phyloP scores from a whole-genome alignment of 1,140 invertebrate species.

The Musca domestica region DNA sequence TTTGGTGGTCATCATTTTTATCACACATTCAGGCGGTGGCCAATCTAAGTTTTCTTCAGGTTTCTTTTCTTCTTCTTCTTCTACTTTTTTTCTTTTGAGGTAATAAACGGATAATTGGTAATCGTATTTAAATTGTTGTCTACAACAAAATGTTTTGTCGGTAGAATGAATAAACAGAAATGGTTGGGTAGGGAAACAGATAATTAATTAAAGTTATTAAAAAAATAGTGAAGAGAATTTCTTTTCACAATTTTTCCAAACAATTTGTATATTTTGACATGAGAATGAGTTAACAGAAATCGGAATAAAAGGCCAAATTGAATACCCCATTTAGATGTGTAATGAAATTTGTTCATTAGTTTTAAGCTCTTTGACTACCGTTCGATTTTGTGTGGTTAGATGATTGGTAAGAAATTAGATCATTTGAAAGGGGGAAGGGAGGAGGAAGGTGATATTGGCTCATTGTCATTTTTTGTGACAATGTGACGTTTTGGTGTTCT shows the following conservation, averaged over 20 bases:
- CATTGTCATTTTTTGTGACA: no score
- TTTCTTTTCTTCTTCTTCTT: neutral
- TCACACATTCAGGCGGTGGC: neutral
- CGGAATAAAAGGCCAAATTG: neutral
- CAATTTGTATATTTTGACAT: slow-evolving; percentile 15
- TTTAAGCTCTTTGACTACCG: no score
- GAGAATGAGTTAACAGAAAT: neutral
- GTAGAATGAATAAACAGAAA: neutral
- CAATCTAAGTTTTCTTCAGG: neutral
- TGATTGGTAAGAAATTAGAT: neutral
- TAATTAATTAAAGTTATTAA: neutral
- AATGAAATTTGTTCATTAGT: no score
- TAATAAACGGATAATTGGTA: slow-evolving; percentile 18
- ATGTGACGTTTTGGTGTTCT: no score
- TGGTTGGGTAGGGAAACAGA: neutral
- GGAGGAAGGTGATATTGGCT: no score
- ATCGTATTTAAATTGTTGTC: slow-evolving; percentile 14
- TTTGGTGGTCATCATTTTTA: neutral
- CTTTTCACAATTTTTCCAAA: no score
- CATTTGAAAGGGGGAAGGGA: neutral
- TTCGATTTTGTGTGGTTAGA: no score
- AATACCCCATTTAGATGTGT: neutral
- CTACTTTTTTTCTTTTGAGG: neutral
- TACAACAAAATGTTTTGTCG: neutral
- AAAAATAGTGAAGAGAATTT: neutral